phyloP scores from a whole-genome alignment of 2,113 vertebrate species.

The Formicarius rufipectus region DNA sequence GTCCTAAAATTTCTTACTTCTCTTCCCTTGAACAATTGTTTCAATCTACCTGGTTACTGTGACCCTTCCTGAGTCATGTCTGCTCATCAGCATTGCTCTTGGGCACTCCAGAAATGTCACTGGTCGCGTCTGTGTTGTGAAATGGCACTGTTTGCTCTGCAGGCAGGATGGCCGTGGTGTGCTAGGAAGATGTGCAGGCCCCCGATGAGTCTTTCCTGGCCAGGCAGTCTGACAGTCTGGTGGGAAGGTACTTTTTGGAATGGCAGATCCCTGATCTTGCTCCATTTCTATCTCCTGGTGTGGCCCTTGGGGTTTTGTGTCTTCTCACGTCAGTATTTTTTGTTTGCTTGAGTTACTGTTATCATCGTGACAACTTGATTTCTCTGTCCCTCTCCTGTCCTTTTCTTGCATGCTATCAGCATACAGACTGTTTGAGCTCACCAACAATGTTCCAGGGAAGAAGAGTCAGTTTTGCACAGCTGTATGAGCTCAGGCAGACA shows the following conservation, averaged over 20 bases:
- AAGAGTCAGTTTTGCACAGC: background rate
- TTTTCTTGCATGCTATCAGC: background rate
- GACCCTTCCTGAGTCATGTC: background rate
- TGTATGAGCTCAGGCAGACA: background rate
- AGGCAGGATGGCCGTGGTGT: fast-evolving
- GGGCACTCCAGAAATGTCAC: background rate
- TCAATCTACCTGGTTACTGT: background rate
- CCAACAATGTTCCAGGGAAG: background rate
- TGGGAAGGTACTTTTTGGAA: background rate
- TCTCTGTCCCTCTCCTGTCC: background rate
- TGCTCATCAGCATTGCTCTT: background rate
- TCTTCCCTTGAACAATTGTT: background rate
- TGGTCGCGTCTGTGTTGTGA: fast-evolving
- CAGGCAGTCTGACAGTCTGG: background rate
- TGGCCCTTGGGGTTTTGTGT: background rate
- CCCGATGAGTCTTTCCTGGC: background rate
- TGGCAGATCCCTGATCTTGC: fast-evolving
- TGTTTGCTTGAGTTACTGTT: background rate
- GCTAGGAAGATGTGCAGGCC: background rate
- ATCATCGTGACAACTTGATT: background rate
- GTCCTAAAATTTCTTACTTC: background rate
- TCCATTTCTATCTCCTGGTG: background rate
- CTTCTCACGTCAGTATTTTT: fast-evolving
- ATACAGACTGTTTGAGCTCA: background rate
- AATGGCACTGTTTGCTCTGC: background rate